Conservation (phyloP, 2,888 invertebrate species). For the Lasioglossum lativentre region DNA sequence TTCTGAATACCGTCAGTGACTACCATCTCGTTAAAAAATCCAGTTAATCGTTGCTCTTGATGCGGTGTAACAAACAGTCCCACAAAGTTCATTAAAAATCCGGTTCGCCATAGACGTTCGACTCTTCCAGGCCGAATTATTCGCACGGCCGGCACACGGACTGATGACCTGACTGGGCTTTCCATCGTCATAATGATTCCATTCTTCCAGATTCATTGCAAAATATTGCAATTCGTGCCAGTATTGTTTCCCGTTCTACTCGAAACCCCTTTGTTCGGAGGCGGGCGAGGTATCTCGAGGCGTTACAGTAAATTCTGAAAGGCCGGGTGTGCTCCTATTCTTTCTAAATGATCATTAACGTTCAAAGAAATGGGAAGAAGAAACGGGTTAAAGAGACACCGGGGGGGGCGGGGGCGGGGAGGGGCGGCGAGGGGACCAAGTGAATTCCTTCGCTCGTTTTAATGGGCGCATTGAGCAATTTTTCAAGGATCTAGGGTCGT, state of each 20-base stretch:
- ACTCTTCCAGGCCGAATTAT: background rate
- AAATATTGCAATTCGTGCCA: background rate
- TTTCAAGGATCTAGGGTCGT: slow-evolving; percentile 59
- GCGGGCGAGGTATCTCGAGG: background rate
- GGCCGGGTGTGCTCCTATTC: slow-evolving; percentile 5
- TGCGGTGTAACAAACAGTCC: background rate
- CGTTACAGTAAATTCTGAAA: slow-evolving; percentile 26
- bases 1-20: background rate
- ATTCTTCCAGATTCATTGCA: slow-evolving; percentile 4
- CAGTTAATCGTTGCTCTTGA: background rate
- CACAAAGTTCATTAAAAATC: slow-evolving; percentile 1
- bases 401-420: too few relatives aligned
- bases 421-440: background rate
- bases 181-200: background rate
- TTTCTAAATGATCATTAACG: slow-evolving; percentile 14
- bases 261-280: background rate
- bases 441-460: slow-evolving; percentile 39
- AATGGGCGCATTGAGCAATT: slow-evolving; percentile 47
- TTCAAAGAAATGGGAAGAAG: background rate
- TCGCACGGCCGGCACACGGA: background rate
- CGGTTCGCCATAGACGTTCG: background rate
- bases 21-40: background rate
- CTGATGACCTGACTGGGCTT: background rate
- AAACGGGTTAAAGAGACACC: background rate
- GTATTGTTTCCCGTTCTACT: slow-evolving; percentile 7